Evolutionary conservation across 2,888 invertebrate genomes (phyloP), one percentile per base, ranked within the genome.

Genomic region (Sylvicola cinctus): DNA sequence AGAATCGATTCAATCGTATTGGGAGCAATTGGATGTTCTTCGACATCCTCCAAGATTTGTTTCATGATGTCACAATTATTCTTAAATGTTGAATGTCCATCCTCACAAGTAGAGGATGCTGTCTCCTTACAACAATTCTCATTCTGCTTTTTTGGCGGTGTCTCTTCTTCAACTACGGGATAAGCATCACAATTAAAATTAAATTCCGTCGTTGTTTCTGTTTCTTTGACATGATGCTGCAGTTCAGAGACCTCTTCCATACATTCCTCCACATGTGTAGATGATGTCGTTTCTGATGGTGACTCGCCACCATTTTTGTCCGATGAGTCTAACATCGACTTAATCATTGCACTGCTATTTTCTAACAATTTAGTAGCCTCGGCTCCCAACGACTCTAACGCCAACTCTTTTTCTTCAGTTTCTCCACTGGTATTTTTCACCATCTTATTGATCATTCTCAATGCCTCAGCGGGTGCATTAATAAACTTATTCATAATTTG

Each of bases 1-100:
- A 85, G 57, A 45, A 85, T 81, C 1, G 81, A 77, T 49, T 84
- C 83, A 52, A 85, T 79, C 4, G 78, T 77, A 52, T 74, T 74
- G 0, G 68, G 69, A 44, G 70, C 68, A 29, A 61, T 58, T 11
- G 62, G 59, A 52, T 68, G 65, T 13, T 39, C 36, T 15, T 45
- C 62, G 25, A 41, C 34, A 32, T 40, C 40, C 29, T 41, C 36
- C 11, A 42, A 30, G 16, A 42, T 39, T 32, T 35, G 31, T 39
- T 52, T 51, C 29, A 51, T 49, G 35, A 47, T 47, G n/a, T 46
- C 45, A 20, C 20, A 14, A 11, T 12, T 28, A 11, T 4, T 13
- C 29, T 20, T 4, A 20, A 8, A 20, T 6, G 20, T 20, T 8
- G 20, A 20, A 20, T 20, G 20, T 20, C 20, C 20, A 20, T 20